Percentiles rank a stretch among this genome's conserved stretches.
Evolutionary conservation across 2,888 invertebrate species (phyloP).

Genomic region (Mythimna loreyi): DNA sequence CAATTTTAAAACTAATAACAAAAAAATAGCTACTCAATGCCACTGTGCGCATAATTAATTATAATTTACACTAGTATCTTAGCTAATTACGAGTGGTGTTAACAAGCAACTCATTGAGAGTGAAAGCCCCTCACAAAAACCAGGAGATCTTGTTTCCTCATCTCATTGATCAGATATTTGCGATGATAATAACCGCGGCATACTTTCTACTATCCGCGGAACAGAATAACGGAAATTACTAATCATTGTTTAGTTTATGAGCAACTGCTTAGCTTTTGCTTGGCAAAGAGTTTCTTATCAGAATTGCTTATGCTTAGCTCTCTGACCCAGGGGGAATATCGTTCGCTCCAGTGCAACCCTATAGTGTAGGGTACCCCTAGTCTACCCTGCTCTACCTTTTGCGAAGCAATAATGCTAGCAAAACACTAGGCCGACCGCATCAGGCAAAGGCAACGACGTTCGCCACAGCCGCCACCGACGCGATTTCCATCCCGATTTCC

Average conservation of each 20-base stretch:
- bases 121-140: conserved; percentile 19
- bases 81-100: background rate
- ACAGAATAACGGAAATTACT: conserved; percentile 4
- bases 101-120: conserved; percentile 19
- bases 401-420: too few relatives aligned
- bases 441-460: too few relatives aligned
- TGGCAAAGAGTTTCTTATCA: too few relatives aligned
- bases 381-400: too few relatives aligned
- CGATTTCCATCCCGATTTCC: too few relatives aligned
- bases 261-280: background rate
- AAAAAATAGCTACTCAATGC: background rate
- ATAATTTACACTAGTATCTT: background rate
- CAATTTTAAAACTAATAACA: too few relatives aligned
- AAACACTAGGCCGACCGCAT: too few relatives aligned
- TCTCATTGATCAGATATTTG: conserved; percentile 45
- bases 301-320: too few relatives aligned
- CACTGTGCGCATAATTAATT: background rate
- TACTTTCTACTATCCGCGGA: conserved; percentile 45
- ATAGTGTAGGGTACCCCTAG: too few relatives aligned
- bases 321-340: too few relatives aligned
- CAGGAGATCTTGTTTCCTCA: conserved; percentile 33
- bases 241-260: conserved; percentile 25
- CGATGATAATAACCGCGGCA: conserved; percentile 30
- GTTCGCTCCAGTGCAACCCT: too few relatives aligned
- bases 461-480: too few relatives aligned